A percentile compares a stretch with the other conserved stretches of the same genome.
Conservation (phyloP, 2,888 invertebrate genomes). For the Teinopalpus imperialis region DNA sequence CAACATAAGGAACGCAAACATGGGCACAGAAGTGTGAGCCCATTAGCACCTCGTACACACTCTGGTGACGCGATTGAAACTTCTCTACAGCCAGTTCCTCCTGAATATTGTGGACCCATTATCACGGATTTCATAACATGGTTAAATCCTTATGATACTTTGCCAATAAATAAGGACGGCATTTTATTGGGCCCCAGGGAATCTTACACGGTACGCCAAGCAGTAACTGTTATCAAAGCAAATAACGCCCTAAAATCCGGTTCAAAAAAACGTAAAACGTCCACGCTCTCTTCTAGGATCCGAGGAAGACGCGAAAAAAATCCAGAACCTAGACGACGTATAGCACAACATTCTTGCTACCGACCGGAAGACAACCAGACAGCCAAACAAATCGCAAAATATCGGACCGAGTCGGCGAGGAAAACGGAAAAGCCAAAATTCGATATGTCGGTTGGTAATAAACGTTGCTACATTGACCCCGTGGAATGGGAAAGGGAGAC, state of each 20-base stretch:
- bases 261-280: constrained; percentile 76
- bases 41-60: constrained; percentile 48
- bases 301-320: constrained; percentile 75
- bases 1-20: constrained; percentile 55
- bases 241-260: constrained; percentile 58
- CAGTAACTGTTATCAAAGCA: constrained; percentile 72
- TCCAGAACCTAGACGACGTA: constrained; percentile 61
- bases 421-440: constrained; percentile 62
- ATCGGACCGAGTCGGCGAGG: constrained; percentile 69
- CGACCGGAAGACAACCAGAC: constrained; percentile 54
- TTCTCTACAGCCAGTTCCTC: constrained; percentile 57
- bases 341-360: constrained; percentile 71
- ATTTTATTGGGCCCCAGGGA: constrained; percentile 57
- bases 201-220: constrained; percentile 74
- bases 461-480: constrained; percentile 78
- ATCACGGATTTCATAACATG: constrained; percentile 86
- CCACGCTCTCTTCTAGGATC: constrained; percentile 74
- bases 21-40: constrained; percentile 57
- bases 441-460: constrained; percentile 77
- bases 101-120: constrained; percentile 84
- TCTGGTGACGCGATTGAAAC: constrained; percentile 49
- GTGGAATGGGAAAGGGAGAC: constrained; percentile 80
- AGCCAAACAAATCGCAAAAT: constrained; percentile 52
- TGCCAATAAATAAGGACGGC: constrained; percentile 64
- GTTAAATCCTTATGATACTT: constrained; percentile 78